phyloP scores from a whole-genome alignment of 2,888 invertebrate genomes.

The Ophonus ardosiacus region DNA sequence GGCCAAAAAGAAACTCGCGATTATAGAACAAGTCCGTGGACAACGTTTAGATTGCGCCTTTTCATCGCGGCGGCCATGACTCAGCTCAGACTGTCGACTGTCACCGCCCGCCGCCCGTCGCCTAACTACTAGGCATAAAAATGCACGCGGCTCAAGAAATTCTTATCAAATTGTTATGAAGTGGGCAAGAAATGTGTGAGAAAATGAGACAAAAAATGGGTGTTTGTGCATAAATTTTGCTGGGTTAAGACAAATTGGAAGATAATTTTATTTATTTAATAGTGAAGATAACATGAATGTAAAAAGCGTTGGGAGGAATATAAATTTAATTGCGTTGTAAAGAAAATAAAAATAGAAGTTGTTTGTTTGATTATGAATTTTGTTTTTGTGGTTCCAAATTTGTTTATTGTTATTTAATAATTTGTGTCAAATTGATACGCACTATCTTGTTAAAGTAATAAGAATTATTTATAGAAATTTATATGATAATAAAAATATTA shows the following conservation, averaged over 20 bases:
- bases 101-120: slow-evolving; percentile 30
- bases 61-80: slow-evolving; percentile 35
- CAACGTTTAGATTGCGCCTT: slow-evolving; percentile 55
- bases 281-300: too few relatives aligned
- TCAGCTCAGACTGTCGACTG: not conserved
- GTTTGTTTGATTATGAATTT: too few relatives aligned
- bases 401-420: too few relatives aligned
- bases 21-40: slow-evolving; percentile 60
- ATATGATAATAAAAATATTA: too few relatives aligned
- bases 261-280: slow-evolving; percentile 1
- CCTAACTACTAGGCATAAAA: slow-evolving; percentile 32
- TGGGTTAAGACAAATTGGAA: not conserved
- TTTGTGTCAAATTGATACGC: too few relatives aligned
- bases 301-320: too few relatives aligned
- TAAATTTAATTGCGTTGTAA: too few relatives aligned
- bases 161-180: not conserved
- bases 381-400: too few relatives aligned
- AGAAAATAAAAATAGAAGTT: too few relatives aligned
- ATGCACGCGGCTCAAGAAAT: not conserved
- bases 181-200: not conserved
- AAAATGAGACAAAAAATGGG: not conserved
- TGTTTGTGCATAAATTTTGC: not conserved
- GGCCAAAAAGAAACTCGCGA: slow-evolving; percentile 62
- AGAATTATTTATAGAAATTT: too few relatives aligned
- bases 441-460: too few relatives aligned